These are phyloP conservation scores for Prietella phreatophila DNA, from an alignment of 2,113 vertebrate species.

Conservation along the genomic window DNA sequence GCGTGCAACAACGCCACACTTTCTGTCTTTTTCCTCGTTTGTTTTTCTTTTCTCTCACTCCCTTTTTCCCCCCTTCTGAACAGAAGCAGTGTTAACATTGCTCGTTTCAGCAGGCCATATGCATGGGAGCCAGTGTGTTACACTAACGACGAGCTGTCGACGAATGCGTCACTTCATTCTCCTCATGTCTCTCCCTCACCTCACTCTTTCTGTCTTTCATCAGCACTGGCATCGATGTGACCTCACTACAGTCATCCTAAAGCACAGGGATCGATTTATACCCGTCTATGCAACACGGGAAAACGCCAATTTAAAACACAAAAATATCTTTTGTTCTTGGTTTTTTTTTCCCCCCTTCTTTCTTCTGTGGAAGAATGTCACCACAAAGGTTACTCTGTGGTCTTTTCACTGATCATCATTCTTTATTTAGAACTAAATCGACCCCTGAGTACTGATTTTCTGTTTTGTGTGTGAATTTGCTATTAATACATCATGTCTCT, in stretches of 20 bases:
- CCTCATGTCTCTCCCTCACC: constrained; percentile 65
- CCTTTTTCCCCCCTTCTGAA: constrained; percentile 31
- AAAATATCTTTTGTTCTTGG: not conserved
- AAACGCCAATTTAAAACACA: not conserved
- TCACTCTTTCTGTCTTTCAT: constrained; percentile 62
- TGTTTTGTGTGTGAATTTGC: constrained; percentile 64
- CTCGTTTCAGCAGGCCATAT: constrained; percentile 79
- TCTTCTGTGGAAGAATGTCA: not conserved
- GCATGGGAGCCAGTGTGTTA: constrained; percentile 86
- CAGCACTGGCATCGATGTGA: constrained; percentile 63
- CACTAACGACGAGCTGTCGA: constrained; percentile 84
- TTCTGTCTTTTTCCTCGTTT: not conserved
- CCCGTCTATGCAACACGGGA: not conserved
- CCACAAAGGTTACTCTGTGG: not conserved
- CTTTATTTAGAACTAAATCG: constrained; percentile 83
- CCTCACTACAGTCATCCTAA: constrained; percentile 71
- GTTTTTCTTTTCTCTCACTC: constrained; percentile 35
- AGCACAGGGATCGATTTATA: constrained; percentile 96
- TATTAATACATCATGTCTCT: constrained; percentile 74
- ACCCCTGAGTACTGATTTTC: constrained; percentile 81
- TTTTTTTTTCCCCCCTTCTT: not conserved
- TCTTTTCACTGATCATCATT: not conserved
- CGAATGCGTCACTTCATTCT: constrained; percentile 79
- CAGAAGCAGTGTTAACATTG: constrained; percentile 61
- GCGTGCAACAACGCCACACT: constrained; percentile 55